Conservation (phyloP, 1,140 invertebrate genomes). For the Sesamia nonagrioides region DNA sequence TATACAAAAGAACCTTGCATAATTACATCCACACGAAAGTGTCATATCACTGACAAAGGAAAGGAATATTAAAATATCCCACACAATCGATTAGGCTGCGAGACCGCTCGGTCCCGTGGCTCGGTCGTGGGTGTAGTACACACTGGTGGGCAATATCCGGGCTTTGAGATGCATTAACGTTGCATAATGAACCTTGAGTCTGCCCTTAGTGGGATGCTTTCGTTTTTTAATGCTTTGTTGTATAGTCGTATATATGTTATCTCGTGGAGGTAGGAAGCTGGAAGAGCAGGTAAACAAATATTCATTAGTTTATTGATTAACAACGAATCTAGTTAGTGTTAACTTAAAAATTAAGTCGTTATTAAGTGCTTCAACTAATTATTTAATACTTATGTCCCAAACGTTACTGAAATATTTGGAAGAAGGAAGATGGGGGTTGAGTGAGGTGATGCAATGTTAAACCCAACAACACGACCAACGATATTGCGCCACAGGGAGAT, state of each 20-base stretch:
- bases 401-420: too few relatives aligned
- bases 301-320: too few relatives aligned
- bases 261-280: background rate
- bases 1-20: slow-evolving; percentile 1
- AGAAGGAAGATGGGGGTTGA: too few relatives aligned
- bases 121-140: too few relatives aligned
- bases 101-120: background rate
- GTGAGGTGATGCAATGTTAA: too few relatives aligned
- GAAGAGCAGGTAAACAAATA: background rate
- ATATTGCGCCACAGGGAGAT: too few relatives aligned
- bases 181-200: slow-evolving; percentile 4
- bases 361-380: too few relatives aligned
- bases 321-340: too few relatives aligned
- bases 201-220: background rate
- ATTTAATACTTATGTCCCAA: too few relatives aligned
- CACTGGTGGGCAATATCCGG: slow-evolving; percentile 2
- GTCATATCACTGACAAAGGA: slow-evolving; percentile 6
- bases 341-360: too few relatives aligned
- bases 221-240: background rate
- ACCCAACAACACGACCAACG: too few relatives aligned
- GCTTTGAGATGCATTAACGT: background rate
- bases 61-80: slow-evolving; percentile 24
- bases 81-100: slow-evolving; percentile 13
- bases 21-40: background rate
- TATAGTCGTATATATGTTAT: background rate